Percentiles rank a stretch among this genome's conserved stretches.
These are phyloP conservation scores for Hydrotaea diabolus DNA, from an alignment of 2,888 invertebrate genomes.

Conservation along the genomic window DNA sequence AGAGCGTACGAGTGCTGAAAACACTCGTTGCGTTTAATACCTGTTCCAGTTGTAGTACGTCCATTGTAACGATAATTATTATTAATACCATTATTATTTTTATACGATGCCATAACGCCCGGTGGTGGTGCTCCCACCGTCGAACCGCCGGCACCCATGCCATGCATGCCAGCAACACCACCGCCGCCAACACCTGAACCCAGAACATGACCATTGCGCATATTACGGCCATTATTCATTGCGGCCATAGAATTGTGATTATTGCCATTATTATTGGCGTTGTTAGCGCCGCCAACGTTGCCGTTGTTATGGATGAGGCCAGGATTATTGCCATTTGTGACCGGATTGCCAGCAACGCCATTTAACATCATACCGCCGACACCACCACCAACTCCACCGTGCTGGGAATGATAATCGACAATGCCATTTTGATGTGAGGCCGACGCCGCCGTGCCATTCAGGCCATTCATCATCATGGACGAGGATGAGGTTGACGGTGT, in stretches of 20 bases:
- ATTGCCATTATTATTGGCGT: conserved; percentile 51
- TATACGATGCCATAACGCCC: conserved; percentile 69
- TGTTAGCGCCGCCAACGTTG: conserved; percentile 57
- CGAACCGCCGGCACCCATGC: conserved; percentile 54
- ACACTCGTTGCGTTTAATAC: conserved; percentile 69
- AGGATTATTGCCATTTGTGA: conserved; percentile 61
- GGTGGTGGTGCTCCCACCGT: conserved; percentile 29
- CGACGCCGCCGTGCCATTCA: conserved; percentile 55
- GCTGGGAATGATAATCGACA: conserved; percentile 65
- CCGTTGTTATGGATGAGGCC: conserved; percentile 66
- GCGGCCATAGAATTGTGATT: conserved; percentile 64
- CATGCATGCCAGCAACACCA: conserved; percentile 63
- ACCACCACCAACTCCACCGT: conserved; percentile 52
- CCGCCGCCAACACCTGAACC: conserved; percentile 57
- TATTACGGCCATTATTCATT: conserved; percentile 72
- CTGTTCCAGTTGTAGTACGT: conserved; percentile 78
- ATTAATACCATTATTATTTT: conserved; percentile 78
- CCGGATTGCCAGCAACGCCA: conserved; percentile 54
- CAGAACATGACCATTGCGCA: conserved; percentile 72
- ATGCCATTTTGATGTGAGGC: conserved; percentile 60
- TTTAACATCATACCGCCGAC: conserved; percentile 51
- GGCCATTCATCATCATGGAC: conserved; percentile 60
- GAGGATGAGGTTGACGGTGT: conserved; percentile 40
- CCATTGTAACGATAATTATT: conserved; percentile 81
- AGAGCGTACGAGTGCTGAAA: background rate